phyloP scores from a whole-genome alignment of 2,888 invertebrate genomes.

The Drosophila testacea region DNA sequence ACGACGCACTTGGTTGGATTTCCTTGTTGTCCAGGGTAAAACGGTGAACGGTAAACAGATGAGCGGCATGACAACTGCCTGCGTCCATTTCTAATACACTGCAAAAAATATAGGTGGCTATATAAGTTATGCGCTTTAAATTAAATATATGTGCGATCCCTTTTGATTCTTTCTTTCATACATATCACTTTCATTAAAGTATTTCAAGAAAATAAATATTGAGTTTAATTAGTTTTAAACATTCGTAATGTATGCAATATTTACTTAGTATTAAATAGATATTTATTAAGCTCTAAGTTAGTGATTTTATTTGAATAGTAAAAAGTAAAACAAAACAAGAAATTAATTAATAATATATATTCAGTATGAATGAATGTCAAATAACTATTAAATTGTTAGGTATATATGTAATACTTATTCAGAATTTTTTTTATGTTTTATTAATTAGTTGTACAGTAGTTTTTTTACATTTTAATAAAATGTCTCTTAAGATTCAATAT shows the following conservation, averaged over 20 bases:
- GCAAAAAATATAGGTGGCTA: constrained; percentile 16
- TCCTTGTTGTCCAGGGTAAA: constrained; percentile 44
- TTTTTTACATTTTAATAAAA: too few relatives aligned
- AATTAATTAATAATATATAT: too few relatives aligned
- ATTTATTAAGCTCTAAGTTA: too few relatives aligned
- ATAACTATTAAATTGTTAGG: neutral
- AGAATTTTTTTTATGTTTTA: neutral
- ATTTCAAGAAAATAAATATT: neutral
- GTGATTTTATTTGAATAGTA: too few relatives aligned
- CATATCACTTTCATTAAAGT: neutral
- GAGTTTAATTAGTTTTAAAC: too few relatives aligned
- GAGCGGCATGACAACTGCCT: constrained; percentile 41
- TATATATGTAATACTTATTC: neutral
- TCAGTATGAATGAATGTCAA: too few relatives aligned
- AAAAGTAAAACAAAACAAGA: too few relatives aligned
- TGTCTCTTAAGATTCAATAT: too few relatives aligned
- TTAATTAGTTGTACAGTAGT: too few relatives aligned
- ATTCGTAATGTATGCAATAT: too few relatives aligned
- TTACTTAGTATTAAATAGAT: too few relatives aligned
- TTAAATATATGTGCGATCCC: neutral
- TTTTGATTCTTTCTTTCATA: neutral
- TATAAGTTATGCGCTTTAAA: neutral
- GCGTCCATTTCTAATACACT: constrained; percentile 44
- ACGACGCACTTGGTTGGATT: constrained; percentile 76
- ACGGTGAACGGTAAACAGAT: constrained; percentile 44